Base-by-base conservation (phyloP, 2,797 vertebrate genomes). In the Decapterus maruadsi region DNA sequence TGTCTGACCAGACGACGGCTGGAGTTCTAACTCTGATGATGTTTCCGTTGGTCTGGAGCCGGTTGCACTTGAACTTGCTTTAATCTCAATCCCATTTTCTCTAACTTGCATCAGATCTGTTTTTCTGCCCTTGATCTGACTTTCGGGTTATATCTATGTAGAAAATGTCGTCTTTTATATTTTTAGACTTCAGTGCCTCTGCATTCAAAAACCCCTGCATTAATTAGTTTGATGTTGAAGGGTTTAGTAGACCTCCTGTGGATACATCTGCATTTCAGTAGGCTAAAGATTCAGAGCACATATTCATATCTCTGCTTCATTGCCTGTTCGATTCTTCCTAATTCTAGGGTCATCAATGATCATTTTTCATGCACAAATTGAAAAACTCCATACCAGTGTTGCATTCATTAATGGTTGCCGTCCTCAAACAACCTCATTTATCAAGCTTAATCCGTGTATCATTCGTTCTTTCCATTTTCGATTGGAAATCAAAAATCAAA, bases 331-430 rank as follows among this genome's bases (percentile, higher is more conserved):
- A 83, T 85, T 90, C 69, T 61, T 57, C 70, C 56, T 67, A 62
- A 76, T 74, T 74, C 55, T 61, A 71, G 38, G 43, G 45, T 82
- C 10, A 56, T 87, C 84, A 83, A 26, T 82, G 75, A 82, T 85
- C 42, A 82, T 89, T 90, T 90, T 84, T 88, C 79, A 82, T 78
- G 82, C 82, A 70, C 54, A n/a, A 81, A 76, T 83, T 82, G 77
- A 90, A 88, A 82, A 26, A 53, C 69, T 68, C 82, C 66, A 68
- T 77, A 72, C 53, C 70, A 58, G 68, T 80, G 53, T 55, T 57
- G 22, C 0, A 51, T 54, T 68, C 43, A 66, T 75, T 84, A 77
- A 73, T 38, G 19, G 9, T 40, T 42, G 14, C 55, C 73, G 65
- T 73, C 43, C 64, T 81, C n/a, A 20, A 38, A 62, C 8, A 60